phyloP scores from a whole-genome alignment of 1,140 invertebrate species.

The Coptotermes formosanus region DNA sequence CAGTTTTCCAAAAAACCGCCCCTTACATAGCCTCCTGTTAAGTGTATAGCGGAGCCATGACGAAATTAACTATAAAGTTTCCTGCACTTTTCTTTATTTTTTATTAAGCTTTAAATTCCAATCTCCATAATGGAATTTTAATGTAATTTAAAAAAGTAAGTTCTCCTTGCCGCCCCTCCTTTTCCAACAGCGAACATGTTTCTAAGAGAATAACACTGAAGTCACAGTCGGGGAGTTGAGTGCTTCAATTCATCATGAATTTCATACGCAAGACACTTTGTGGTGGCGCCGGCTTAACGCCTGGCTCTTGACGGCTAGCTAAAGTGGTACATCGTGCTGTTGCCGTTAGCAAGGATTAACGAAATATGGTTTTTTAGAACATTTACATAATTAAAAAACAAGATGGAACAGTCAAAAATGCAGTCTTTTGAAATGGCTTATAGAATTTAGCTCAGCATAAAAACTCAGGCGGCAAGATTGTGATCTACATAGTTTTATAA shows the following conservation, averaged over 20 bases:
- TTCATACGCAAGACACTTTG: background rate
- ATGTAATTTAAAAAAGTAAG: slow-evolving; percentile 19
- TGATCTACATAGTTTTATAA: background rate
- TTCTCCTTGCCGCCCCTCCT: background rate
- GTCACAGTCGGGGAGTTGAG: background rate
- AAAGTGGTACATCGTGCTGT: background rate
- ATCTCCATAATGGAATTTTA: slow-evolving; percentile 17
- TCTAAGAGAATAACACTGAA: background rate
- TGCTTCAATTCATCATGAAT: slow-evolving; percentile 16
- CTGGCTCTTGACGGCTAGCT: background rate
- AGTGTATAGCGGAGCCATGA: background rate
- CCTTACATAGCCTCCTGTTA: background rate
- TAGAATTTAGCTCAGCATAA: background rate
- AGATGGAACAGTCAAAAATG: background rate
- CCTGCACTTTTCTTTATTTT: background rate
- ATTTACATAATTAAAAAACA: slow-evolving; percentile 15
- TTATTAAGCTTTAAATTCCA: slow-evolving; percentile 14
- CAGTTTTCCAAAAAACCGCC: too few species aligned
- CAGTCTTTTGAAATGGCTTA: background rate
- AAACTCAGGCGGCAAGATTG: background rate
- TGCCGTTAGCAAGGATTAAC: background rate
- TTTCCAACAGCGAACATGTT: background rate
- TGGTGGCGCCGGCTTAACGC: background rate
- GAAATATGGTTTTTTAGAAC: background rate
- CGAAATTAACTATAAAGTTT: background rate